Evolutionary conservation across 2,888 invertebrate species (phyloP).

Genomic region (Napeogenes inachia): DNA sequence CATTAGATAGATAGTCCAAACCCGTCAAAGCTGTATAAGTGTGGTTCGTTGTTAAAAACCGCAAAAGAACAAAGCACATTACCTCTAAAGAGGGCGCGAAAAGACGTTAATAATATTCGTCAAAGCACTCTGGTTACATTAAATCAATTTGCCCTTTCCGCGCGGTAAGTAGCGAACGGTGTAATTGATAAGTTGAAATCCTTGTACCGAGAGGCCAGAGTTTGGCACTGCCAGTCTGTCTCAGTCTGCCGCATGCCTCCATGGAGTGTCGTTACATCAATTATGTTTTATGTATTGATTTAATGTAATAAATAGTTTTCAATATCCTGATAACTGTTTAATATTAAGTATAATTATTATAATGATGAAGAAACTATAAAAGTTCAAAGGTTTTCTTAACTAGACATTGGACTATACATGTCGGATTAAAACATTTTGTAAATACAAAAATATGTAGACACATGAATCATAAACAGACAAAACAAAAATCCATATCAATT

Average conservation of each 20-base stretch:
- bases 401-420: too few species aligned
- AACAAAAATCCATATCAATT: too few species aligned
- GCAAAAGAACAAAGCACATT: constrained; percentile 74
- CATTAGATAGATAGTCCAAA: constrained; percentile 10
- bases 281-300: constrained; percentile 14
- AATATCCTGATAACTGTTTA: too few species aligned
- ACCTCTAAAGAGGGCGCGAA: constrained; percentile 69
- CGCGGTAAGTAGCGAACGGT: constrained; percentile 78
- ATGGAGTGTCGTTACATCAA: constrained; percentile 27
- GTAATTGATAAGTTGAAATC: constrained; percentile 79
- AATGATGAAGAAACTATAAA: too few species aligned
- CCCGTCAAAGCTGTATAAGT: constrained; percentile 57
- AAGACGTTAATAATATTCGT: constrained; percentile 79
- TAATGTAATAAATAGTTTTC: too few species aligned
- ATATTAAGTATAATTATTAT: too few species aligned
- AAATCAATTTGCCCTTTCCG: constrained; percentile 78
- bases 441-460: too few species aligned
- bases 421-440: too few species aligned
- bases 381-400: too few species aligned
- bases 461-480: too few species aligned
- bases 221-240: constrained; percentile 55
- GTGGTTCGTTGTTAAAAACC: constrained; percentile 71
- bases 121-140: constrained; percentile 78
- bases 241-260: constrained; percentile 25
- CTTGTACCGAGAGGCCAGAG: constrained; percentile 73